Evolutionary conservation across 2,888 invertebrate genomes (phyloP), one percentile per base, ranked within the genome.

Genomic region (Timema podura): DNA sequence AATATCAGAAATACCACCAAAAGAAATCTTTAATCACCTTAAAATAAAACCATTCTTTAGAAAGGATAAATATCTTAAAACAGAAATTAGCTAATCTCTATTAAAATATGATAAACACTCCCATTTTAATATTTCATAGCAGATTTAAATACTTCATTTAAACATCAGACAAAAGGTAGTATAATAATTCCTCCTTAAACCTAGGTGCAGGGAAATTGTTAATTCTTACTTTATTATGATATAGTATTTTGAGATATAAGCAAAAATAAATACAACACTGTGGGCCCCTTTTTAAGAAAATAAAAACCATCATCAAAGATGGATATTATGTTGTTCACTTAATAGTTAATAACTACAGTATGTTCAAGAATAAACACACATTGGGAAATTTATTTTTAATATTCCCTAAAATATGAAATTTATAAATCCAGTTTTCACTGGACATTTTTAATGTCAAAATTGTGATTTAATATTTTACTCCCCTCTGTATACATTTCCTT

Each of bases 201-300:
- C 71, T 71, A 71, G 67, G 71, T 69, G 68, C 69, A 69, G 69
- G 67, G 45, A 69, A 59, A 54, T 48, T 69, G 65, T 71, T 51
- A 70, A 65, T 68, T 68, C 48, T 65, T 65, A 70, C 13, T 64
- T 64, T 57, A n/a, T 51, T 71, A 68, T 51, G 49, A 57, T 68
- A 65, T 30, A 16, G 66, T 47, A 54, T 69, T 54, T 67, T 65
- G 65, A 69, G 66, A 48, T 65, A 66, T 69, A 67, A 67, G 69
- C 69, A 67, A 71, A 65, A 69, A 71, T 51, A 69, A 61, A 69
- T 66, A 46, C 16, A 71, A 13, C 45, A 61, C 44, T 13, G 45
- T 68, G 69, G 71, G 71, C 69, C 71, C 71, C 71, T 69, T 66
- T 46, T 64, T 54, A 71, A 66, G 67, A 70, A 70, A 70, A 70